Conservation (phyloP, 92 coral and sea anemone species). For the Parazoanthus swiftii region DNA sequence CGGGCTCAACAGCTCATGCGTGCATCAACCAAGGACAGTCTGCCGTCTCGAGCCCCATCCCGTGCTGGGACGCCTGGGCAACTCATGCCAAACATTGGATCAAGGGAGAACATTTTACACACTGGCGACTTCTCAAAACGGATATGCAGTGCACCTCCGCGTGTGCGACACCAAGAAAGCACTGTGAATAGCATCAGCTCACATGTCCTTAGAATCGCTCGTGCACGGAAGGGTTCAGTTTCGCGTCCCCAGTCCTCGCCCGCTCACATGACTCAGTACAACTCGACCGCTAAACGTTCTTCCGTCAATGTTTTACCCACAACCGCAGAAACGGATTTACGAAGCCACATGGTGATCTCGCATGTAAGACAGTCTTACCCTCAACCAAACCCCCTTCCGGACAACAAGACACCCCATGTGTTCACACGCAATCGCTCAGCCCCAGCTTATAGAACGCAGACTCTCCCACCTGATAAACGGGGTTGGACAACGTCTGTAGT, state of each 20-base stretch:
- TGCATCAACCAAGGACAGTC: slow-evolving; percentile 82
- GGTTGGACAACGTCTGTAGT: slow-evolving; percentile 90
- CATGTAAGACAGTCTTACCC: slow-evolving; percentile 60
- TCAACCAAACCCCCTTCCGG: slow-evolving; percentile 69
- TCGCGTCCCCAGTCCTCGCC: slow-evolving; percentile 96
- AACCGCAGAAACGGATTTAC: slow-evolving; percentile 50
- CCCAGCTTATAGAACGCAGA: slow-evolving; percentile 76
- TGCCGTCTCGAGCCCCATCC: slow-evolving; percentile 83
- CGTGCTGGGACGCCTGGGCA: slow-evolving; percentile 55
- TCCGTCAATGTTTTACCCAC: slow-evolving; percentile 50
- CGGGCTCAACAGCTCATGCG: slow-evolving; percentile 96
- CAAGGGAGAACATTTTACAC: slow-evolving; percentile 20
- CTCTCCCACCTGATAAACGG: slow-evolving; percentile 80
- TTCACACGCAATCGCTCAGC: slow-evolving; percentile 82
- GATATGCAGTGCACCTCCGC: slow-evolving; percentile 90
- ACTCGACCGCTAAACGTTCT: background rate
- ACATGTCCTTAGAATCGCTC: slow-evolving; percentile 79
- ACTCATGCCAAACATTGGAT: slow-evolving; percentile 30
- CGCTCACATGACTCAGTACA: slow-evolving; percentile 53
- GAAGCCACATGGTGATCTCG: slow-evolving; percentile 59
- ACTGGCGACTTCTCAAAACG: slow-evolving; percentile 48
- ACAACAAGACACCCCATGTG: slow-evolving; percentile 61
- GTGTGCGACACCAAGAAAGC: slow-evolving; percentile 69
- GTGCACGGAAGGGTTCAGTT: slow-evolving; percentile 55
- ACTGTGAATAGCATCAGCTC: slow-evolving; percentile 75